phyloP scores from a whole-genome alignment of 2,888 invertebrate genomes.

The Sepiola atlantica region DNA sequence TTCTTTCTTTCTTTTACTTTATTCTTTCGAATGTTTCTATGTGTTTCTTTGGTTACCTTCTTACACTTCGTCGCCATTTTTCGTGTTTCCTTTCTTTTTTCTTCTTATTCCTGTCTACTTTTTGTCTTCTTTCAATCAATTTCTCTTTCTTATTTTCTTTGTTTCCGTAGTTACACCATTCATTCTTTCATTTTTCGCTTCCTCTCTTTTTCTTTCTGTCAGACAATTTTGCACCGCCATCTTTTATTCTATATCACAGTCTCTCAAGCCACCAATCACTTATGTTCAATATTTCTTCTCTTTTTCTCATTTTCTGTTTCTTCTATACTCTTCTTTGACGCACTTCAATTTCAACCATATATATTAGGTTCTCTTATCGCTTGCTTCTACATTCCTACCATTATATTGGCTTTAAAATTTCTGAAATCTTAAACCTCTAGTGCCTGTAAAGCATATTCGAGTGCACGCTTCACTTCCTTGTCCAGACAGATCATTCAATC shows the following conservation, averaged over 20 bases:
- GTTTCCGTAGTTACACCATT: too few species aligned
- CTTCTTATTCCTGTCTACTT: too few species aligned
- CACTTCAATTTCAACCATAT: too few species aligned
- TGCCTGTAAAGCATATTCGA: neutral
- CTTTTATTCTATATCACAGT: too few species aligned
- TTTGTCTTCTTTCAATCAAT: too few species aligned
- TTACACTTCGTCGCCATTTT: neutral
- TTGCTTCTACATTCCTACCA: neutral
- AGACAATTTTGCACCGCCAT: too few species aligned
- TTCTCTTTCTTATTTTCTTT: too few species aligned
- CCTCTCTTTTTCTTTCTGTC: neutral
- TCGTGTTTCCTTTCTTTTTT: neutral
- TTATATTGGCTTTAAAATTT: slow-evolving; percentile 8
- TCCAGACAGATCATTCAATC: slow-evolving; percentile 10
- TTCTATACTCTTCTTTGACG: neutral
- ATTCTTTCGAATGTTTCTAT: too few species aligned
- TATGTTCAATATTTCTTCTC: neutral
- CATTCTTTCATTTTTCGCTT: neutral
- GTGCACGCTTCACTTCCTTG: slow-evolving; percentile 32
- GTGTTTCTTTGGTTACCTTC: too few species aligned
- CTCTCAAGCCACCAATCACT: too few species aligned
- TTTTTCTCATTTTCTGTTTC: neutral
- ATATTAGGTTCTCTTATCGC: neutral
- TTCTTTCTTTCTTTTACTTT: too few species aligned
- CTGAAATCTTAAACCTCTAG: neutral